Base-by-base conservation (phyloP, 2,888 invertebrate species). In the Nycteola revayana region DNA sequence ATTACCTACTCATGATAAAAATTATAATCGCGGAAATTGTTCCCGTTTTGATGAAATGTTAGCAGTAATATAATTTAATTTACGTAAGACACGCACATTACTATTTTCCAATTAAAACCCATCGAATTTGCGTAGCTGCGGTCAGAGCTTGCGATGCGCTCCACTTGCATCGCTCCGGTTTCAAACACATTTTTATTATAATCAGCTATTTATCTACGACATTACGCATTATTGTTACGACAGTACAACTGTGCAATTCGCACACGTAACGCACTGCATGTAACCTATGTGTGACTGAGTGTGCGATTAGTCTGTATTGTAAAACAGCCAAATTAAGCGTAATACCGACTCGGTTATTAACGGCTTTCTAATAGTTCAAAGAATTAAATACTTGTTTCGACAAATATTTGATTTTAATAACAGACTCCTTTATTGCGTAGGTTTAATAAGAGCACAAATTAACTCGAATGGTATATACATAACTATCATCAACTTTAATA, bases 201-300 rank as follows among this genome's bases (percentile, higher is more conserved):
- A 67, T 63, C 60, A 41, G 32, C 43, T 41, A 59, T 68, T 62
- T 60, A 64, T 68, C 67, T 63, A 66, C 58, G 60, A 60, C 63
- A 68, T 66, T 67, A 66, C 64, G 62, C 62, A 58, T 66, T 60
- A 60, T 59, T 52, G 61, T 70, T 66, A 56, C 67, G 52, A 57
- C 56, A 61, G 47, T 39, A 42, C 50, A 53, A 60, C 55, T 47
- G 52, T 52, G 42, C 48, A 57, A 60, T 56, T 29, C 31, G 29
- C 9, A 39, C 39, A 53, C 50, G 49, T 52, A 55, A 61, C 55
- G 46, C 51, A 38, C 27, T 28, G 30, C 30, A 40, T 49, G 32
- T 47, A 44, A 55, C 46, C 25, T 25, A 32, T 38, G 32, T 45
- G 49, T 49, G 49, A 46, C 43, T 49, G 42, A 44, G 36, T 40